These are phyloP conservation scores for Strongylocentrotus purpuratus DNA, from an alignment of 35 echinoderm and acorn worm genomes.

Conservation along the genomic window DNA sequence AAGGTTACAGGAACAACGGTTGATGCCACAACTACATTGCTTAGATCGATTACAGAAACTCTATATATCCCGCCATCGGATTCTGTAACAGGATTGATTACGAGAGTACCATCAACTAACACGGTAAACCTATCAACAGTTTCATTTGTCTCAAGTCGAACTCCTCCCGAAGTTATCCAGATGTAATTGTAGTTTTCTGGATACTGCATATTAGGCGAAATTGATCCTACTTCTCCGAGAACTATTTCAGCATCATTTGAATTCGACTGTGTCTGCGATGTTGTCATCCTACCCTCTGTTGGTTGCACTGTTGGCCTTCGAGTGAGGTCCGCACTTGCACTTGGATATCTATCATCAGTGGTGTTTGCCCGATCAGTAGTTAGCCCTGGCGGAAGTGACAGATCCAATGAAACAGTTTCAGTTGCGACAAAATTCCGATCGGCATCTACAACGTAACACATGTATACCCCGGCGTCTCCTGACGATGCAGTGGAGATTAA, in stretches of 20 bases:
- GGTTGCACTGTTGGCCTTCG: neutral
- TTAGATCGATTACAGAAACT: neutral
- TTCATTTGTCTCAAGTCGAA: neutral
- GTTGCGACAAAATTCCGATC: neutral
- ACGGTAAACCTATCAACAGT: neutral
- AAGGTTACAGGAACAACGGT: neutral
- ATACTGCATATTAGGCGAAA: neutral
- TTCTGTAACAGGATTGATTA: neutral
- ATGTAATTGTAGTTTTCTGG: neutral
- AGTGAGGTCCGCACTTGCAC: neutral
- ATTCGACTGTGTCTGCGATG: neutral
- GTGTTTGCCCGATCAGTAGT: neutral
- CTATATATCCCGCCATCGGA: neutral
- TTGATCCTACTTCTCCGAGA: neutral
- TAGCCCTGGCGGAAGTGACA: neutral
- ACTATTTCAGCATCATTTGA: neutral
- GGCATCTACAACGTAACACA: neutral
- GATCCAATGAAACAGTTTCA: neutral
- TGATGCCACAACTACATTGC: neutral
- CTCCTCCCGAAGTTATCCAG: neutral
- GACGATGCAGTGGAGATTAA: neutral
- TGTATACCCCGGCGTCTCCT: neutral
- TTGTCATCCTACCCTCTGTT: neutral
- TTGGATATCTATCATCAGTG: neutral
- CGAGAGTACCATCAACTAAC: neutral